phyloP scores from a whole-genome alignment of 1,140 invertebrate genomes.

The Bombus vancouverensis region DNA sequence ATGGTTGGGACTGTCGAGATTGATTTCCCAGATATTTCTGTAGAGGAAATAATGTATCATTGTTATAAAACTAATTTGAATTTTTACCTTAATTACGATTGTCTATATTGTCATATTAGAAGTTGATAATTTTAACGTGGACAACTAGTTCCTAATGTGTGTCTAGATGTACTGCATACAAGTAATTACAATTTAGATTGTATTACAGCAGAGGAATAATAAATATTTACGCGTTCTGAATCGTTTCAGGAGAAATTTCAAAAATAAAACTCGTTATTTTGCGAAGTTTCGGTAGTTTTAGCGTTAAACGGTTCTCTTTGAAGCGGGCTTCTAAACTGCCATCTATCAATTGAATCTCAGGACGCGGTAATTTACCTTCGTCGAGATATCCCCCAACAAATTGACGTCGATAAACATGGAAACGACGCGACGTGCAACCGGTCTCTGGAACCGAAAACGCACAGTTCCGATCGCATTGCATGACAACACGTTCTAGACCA shows the following conservation, averaged over 20 bases:
- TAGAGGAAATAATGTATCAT: too few species aligned
- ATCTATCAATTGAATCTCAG: not conserved
- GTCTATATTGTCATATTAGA: too few species aligned
- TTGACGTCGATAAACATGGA: not conserved
- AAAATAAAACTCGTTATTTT: not conserved
- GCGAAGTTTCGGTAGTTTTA: not conserved
- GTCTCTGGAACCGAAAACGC: not conserved
- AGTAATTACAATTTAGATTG: too few species aligned
- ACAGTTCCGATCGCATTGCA: constrained; percentile 38
- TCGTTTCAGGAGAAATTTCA: not conserved
- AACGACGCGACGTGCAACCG: not conserved
- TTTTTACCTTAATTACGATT: too few species aligned
- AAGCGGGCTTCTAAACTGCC: not conserved
- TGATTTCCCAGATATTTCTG: too few species aligned
- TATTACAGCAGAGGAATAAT: too few species aligned
- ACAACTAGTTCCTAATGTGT: too few species aligned
- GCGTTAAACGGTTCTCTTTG: not conserved
- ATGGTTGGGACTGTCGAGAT: too few species aligned
- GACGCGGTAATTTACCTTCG: not conserved
- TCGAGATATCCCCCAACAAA: not conserved
- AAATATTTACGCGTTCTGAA: too few species aligned
- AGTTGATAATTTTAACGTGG: too few species aligned
- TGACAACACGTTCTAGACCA: constrained; percentile 52
- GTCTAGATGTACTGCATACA: too few species aligned
- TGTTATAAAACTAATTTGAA: too few species aligned